phyloP scores from a whole-genome alignment of 2,113 vertebrate genomes.

The Rana temporaria region DNA sequence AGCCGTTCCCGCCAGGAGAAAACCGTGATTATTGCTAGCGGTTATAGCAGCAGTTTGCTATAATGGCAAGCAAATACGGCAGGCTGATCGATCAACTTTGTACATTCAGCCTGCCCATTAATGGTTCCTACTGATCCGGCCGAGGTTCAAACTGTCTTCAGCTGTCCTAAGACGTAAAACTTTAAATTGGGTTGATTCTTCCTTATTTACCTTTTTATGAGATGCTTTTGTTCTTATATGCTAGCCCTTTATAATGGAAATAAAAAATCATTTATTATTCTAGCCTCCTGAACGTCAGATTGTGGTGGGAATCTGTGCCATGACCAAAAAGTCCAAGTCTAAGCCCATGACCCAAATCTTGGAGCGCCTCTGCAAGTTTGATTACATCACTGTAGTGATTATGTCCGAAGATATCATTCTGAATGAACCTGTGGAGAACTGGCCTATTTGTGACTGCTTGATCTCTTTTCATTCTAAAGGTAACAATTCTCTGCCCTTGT shows the following conservation, averaged over 20 bases:
- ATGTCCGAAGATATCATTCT: slow-evolving; percentile 96
- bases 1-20: no score
- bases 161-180: background rate
- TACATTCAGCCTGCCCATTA: no score
- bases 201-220: background rate
- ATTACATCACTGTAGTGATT: slow-evolving; percentile 96
- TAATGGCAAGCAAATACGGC: no score
- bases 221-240: background rate
- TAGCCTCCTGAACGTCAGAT: slow-evolving; percentile 94
- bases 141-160: no score
- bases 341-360: slow-evolving; percentile 99
- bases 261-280: background rate
- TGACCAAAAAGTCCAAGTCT: slow-evolving; percentile 99
- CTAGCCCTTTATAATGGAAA: background rate
- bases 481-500: slow-evolving; percentile 59
- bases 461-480: slow-evolving; percentile 99
- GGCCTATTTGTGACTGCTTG: slow-evolving; percentile 96
- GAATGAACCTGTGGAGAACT: slow-evolving; percentile 93
- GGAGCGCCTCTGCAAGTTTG: slow-evolving; percentile 95
- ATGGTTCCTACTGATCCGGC: no score
- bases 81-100: no score
- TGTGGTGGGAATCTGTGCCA: slow-evolving; percentile 96
- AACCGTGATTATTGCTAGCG: no score
- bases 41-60: no score
- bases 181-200: background rate